Conservation (phyloP, 2,797 vertebrate species). For the Phoeniculus purpureus region DNA sequence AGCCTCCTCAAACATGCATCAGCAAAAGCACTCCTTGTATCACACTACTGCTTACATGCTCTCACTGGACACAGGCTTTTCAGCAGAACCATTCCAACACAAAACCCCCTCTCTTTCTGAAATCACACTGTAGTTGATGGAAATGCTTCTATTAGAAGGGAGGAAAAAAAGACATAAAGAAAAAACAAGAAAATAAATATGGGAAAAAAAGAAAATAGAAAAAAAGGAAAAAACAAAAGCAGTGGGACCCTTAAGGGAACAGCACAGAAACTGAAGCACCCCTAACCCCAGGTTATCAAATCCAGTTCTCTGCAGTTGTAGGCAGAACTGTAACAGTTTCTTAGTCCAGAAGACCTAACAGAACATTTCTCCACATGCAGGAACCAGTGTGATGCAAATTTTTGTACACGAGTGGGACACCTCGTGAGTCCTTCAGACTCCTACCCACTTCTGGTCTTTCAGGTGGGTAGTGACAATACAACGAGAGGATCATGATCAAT, state of each 20-base stretch:
- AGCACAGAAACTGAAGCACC: background rate
- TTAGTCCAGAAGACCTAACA: background rate
- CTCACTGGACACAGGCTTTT: background rate
- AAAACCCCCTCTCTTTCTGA: background rate
- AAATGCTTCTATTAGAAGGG: background rate
- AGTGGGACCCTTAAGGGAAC: background rate
- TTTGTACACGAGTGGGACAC: too few species aligned
- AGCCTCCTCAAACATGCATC: background rate
- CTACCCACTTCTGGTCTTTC: too few species aligned
- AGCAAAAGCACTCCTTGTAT: background rate
- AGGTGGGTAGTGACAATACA: too few species aligned
- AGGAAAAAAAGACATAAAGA: too few species aligned
- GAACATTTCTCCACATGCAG: background rate
- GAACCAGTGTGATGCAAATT: background rate
- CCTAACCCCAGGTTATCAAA: accelerated
- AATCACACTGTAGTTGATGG: background rate
- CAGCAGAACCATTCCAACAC: background rate
- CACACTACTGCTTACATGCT: background rate
- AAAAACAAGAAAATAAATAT: background rate
- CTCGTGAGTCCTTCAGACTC: too few species aligned
- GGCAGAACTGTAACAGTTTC: background rate
- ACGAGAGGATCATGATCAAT: too few species aligned
- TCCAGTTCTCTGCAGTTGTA: background rate
- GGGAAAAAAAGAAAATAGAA: too few species aligned
- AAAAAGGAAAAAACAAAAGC: background rate